These are phyloP conservation scores for Scytalopus superciliaris DNA, from an alignment of 2,113 vertebrate genomes.

Conservation along the genomic window DNA sequence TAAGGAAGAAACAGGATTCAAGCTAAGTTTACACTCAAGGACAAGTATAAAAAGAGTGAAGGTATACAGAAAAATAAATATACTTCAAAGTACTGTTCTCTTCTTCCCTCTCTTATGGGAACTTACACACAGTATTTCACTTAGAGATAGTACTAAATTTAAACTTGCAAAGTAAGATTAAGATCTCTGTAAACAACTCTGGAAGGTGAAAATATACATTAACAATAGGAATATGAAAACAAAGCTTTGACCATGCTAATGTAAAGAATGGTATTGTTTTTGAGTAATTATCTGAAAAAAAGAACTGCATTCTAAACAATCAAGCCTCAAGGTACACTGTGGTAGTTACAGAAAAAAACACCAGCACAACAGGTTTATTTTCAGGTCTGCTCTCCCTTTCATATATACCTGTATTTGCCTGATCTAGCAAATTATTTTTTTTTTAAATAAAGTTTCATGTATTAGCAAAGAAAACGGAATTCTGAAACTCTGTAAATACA, in stretches of 20 bases:
- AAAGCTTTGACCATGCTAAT: background rate
- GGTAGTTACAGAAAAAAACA: background rate
- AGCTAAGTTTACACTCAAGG: background rate
- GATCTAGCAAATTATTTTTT: background rate
- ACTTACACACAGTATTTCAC: background rate
- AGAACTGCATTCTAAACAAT: background rate
- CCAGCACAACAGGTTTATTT: background rate
- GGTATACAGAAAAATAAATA: background rate
- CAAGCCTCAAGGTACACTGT: rapidly evolving
- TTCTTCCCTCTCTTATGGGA: background rate
- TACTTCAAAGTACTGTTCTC: background rate
- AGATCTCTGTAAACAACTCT: background rate
- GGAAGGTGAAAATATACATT: background rate
- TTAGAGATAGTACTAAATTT: background rate
- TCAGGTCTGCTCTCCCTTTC: background rate
- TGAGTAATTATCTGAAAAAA: background rate
- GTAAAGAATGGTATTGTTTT: background rate
- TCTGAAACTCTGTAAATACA: background rate
- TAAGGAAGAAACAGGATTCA: background rate
- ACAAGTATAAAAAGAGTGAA: background rate
- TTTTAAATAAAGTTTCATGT: background rate
- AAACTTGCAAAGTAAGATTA: background rate
- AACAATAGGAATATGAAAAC: background rate
- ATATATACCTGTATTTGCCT: background rate
- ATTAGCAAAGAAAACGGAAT: background rate